A percentile compares a stretch with the other conserved stretches of the same genome.
Conservation (phyloP, 2,888 invertebrate species). For the Dendrolimus houi region DNA sequence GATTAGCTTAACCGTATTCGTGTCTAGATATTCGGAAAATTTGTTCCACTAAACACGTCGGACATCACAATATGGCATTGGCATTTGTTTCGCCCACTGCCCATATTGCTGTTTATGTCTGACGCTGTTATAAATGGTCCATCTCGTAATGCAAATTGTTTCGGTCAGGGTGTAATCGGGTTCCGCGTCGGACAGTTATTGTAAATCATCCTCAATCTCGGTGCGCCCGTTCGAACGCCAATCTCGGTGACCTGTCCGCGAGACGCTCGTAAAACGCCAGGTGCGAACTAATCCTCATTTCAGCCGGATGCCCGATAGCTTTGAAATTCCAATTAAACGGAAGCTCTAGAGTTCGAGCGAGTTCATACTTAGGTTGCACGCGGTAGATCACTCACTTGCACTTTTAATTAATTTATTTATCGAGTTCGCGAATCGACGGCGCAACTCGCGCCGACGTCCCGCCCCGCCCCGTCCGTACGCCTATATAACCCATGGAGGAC, state of each 20-base stretch:
- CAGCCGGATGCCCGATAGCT: slow-evolving; percentile 36
- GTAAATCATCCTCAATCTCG: slow-evolving; percentile 37
- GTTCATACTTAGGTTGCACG: slow-evolving; percentile 60
- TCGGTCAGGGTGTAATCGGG: slow-evolving; percentile 20
- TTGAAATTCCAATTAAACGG: slow-evolving; percentile 67
- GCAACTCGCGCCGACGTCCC: slow-evolving; percentile 68
- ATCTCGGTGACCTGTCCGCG: slow-evolving; percentile 19
- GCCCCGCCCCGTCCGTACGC: slow-evolving; percentile 60
- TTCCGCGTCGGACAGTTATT: slow-evolving; percentile 14
- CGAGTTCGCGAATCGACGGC: slow-evolving; percentile 72
- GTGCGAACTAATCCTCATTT: slow-evolving; percentile 42
- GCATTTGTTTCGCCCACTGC: not conserved
- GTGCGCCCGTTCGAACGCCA: slow-evolving; percentile 19
- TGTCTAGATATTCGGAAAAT: no score
- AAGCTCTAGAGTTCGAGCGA: slow-evolving; percentile 39
- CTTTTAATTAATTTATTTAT: slow-evolving; percentile 78
- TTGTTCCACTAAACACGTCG: no score
- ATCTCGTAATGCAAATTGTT: slow-evolving; percentile 17
- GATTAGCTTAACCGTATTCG: no score
- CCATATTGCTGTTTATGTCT: not conserved
- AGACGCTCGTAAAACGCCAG: slow-evolving; percentile 32
- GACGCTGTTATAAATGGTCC: not conserved
- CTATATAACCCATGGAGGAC: slow-evolving; percentile 57
- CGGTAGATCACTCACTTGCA: slow-evolving; percentile 73
- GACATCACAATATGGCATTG: slow-evolving; percentile 6